Evolutionary conservation across 1,140 invertebrate species (phyloP).

Genomic region (Sarcophaga peregrina): DNA sequence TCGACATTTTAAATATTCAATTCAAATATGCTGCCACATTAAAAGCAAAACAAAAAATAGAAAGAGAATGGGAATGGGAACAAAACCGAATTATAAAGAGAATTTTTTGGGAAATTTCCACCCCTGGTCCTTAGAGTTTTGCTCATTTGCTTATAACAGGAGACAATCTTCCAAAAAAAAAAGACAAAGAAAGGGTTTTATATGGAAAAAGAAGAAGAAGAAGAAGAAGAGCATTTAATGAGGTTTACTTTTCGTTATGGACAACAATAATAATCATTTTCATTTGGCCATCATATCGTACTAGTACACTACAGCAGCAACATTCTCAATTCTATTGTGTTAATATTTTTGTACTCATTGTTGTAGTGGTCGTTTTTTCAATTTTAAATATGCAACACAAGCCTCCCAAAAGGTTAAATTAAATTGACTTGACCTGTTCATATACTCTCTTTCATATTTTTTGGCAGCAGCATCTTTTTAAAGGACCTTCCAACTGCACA

Average conservation of each 20-base stretch:
- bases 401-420: constrained; percentile 46
- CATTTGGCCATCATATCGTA: constrained; percentile 24
- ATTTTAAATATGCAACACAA: constrained; percentile 27
- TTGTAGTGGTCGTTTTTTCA: not conserved
- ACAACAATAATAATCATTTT: constrained; percentile 15
- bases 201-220: not conserved
- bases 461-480: not conserved
- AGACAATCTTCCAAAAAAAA: not conserved
- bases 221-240: constrained; percentile 46
- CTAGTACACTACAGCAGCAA: too few species aligned
- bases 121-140: not conserved
- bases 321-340: not conserved
- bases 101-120: too few species aligned
- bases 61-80: too few species aligned
- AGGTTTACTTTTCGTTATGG: constrained; percentile 43
- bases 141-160: not conserved
- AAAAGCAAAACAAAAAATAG: too few species aligned
- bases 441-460: constrained; percentile 23
- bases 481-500: too few species aligned
- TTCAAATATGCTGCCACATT: too few species aligned
- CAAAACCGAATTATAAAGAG: too few species aligned
- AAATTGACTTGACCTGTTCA: constrained; percentile 47
- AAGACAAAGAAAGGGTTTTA: not conserved
- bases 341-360: not conserved
- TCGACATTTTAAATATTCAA: constrained; percentile 20